Percentiles rank a stretch among this genome's conserved stretches.
Conservation (phyloP, 2,797 vertebrate species). For the Gastrophryne carolinensis region DNA sequence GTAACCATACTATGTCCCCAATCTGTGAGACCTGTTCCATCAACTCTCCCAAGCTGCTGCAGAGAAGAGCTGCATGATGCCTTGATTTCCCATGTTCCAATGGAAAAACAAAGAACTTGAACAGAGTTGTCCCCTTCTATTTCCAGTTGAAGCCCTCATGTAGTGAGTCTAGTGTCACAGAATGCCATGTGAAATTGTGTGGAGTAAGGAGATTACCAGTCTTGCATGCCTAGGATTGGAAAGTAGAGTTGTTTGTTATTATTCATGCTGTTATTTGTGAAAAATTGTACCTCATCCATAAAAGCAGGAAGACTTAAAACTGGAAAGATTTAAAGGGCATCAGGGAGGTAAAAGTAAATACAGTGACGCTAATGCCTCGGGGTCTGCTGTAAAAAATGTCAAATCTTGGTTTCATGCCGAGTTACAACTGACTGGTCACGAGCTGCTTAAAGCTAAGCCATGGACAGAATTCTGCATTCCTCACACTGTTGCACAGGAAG, state of each 20-base stretch:
- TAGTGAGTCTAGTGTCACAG: conserved; percentile 16
- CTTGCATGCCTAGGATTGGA: conserved; percentile 21
- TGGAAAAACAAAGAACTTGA: neutral
- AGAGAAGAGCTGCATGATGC: conserved; percentile 11
- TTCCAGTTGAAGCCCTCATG: neutral
- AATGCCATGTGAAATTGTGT: conserved; percentile 25
- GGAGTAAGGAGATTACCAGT: conserved; percentile 2
- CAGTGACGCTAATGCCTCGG: no score
- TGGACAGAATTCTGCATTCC: no score
- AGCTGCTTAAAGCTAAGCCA: no score
- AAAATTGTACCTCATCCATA: neutral
- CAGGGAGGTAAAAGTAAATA: no score
- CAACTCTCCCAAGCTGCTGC: no score
- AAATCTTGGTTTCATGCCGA: no score
- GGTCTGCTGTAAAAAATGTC: no score
- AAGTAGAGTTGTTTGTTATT: neutral
- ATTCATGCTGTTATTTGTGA: conserved; percentile 11
- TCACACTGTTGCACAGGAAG: no score
- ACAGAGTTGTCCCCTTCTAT: neutral
- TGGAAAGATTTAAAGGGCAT: neutral
- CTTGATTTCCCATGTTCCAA: no score
- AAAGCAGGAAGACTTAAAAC: neutral
- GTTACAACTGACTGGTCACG: no score
- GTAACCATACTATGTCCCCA: conserved; percentile 15
- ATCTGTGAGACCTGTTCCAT: conserved; percentile 7